Evolutionary conservation across 2,113 vertebrate species (phyloP), one percentile per base, ranked within the genome.

Genomic region (Platysteira castanea): DNA sequence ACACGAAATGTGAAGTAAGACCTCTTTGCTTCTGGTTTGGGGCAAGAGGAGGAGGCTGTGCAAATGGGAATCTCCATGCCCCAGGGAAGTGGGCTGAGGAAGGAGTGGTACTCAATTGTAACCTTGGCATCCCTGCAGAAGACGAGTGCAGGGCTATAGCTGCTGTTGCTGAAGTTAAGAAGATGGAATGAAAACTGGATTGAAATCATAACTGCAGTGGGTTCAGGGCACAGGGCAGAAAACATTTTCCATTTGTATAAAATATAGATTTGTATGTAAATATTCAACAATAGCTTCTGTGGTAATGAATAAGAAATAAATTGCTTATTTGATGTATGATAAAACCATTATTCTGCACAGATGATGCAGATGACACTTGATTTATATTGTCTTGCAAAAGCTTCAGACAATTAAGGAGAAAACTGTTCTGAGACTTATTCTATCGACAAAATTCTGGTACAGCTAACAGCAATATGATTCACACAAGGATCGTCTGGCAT

Each of bases 401-500:
- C 89, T 79, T 75, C 86, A 96, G 91, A 96, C 84, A 94, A 95
- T 96, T 96, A 96, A 84, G 68, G 79, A 44, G 86, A 65, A 92
- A 91, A 94, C 78, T 81, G 78, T 93, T 96, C 80, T 39, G 80
- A 89, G 96, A 86, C 84, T 93, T 86, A 93, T 77, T 93, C 87
- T 59, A 56, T 44, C 91, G 83, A 93, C 96, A 96, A 91, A 94
- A 96, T 54, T 84, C 94, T 89, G 93, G 94, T 97, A 70, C 68
- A n/a, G 95, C 97, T 95, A 68, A 97, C 80, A 98, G 98, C 96
- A 70, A 87, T 80, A 84, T 77, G 86, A 97, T 71, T 95, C 86
- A 97, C 89, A 91, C 92, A 94, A 95, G 96, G 74, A 90, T 91
- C 17, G 7, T 86, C 97, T 98, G 97, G 96, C 97, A 96, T 52